These are phyloP conservation scores for Apostichopus parvimensis DNA, from an alignment of 35 echinoderm and acorn worm species.

Conservation along the genomic window DNA sequence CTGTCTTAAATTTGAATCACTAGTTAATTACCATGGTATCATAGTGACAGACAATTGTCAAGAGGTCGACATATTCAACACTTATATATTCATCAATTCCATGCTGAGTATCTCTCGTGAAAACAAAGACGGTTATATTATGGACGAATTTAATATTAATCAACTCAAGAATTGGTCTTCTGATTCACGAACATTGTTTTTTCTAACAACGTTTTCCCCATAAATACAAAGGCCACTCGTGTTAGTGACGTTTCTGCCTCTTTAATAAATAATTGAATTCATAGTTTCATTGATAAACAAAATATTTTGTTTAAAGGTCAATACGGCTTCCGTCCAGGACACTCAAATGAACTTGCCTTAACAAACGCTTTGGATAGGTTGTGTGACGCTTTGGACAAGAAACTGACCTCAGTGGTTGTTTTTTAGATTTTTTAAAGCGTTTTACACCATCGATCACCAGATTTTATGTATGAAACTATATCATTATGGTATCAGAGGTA, in stretches of 20 bases:
- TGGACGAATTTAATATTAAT: too few relatives aligned
- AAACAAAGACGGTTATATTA: too few relatives aligned
- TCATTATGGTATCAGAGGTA: background rate
- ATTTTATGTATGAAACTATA: background rate
- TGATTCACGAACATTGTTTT: background rate
- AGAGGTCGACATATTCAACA: too few relatives aligned
- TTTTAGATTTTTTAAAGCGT: background rate
- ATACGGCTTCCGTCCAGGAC: too few relatives aligned
- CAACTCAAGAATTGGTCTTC: too few relatives aligned
- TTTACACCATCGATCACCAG: background rate
- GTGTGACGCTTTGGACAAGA: background rate
- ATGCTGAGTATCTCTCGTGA: background rate
- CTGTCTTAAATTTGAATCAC: background rate
- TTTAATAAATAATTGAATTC: background rate
- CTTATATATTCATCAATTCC: background rate
- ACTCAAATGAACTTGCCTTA: background rate
- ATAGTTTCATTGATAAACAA: background rate
- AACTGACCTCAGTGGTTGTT: background rate
- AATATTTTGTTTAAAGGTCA: background rate
- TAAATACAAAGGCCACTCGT: background rate
- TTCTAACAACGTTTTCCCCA: background rate
- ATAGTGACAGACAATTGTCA: too few relatives aligned
- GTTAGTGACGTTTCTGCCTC: background rate
- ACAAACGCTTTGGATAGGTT: background rate
- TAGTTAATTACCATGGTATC: background rate